Base-by-base conservation (phyloP, 2,888 invertebrate species). In the Cephus rjabovi region DNA sequence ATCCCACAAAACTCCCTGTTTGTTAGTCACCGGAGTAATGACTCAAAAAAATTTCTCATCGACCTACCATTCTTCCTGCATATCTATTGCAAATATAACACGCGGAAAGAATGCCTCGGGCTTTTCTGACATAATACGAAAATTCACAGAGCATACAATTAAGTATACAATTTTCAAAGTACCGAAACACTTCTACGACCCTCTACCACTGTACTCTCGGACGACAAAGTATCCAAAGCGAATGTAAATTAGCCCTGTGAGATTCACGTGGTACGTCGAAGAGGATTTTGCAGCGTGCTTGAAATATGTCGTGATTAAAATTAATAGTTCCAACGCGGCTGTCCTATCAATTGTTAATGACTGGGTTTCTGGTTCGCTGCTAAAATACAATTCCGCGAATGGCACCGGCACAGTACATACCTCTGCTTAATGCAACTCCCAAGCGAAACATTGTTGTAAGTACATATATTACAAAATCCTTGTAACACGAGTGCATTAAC, bases 1-100 rank as follows among this genome's bases (percentile, higher is more conserved):
- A 40, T 15, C 40, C 40, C 40, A 12, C 40, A 15, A 6, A 15
- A 40, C 15, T 40, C 40, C 15, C 15, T 15, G 30, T 33, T 9
- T 30, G 4, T 33, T 70, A 30, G 70, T 33, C 70, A 70, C 4
- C 12, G 1, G 9, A 11, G 70, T 70, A 70, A 70, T 15, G 70
- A 70, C 12, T 30, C 15, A 70, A 15, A 70, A 30, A 79, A 80
- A 56, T 80, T 69, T 77, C 75, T 77, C 79, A 75, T 56, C 70
- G 79, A 77, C 34, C 77, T 80, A 74, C 73, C 75, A 79, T 70
- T 70, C 56, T 30, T 12, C 74, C 76, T 75, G 79, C 78, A 76
- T 69, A 77, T 77, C 81, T 30, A 70, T 70, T 33, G 30, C 31
- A 6, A 33, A 70, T 30, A 70, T 70, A 70, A 70, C 31, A 15